A percentile compares a stretch with the other conserved stretches of the same genome.
phyloP scores from a whole-genome alignment of 2,113 vertebrate species.

The Cricetomys ansorgei region DNA sequence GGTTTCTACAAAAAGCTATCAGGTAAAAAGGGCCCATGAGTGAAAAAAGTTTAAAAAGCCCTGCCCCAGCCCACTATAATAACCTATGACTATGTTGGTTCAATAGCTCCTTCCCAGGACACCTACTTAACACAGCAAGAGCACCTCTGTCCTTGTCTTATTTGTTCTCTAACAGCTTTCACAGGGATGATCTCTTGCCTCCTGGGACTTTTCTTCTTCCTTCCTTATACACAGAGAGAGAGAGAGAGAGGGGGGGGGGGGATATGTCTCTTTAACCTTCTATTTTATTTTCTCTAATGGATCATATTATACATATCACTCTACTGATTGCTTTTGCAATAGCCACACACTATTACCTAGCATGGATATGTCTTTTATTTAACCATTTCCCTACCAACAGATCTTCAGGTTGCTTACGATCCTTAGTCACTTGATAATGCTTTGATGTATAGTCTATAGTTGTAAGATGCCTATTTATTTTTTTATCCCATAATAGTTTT shows the following conservation, averaged over 20 bases:
- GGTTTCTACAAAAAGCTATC: neutral
- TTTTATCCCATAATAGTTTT: too few species aligned
- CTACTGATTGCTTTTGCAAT: slow-evolving; percentile 56
- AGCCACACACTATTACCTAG: slow-evolving; percentile 29
- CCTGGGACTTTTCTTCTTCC: neutral
- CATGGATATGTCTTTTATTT: slow-evolving; percentile 59
- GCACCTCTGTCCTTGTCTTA: neutral
- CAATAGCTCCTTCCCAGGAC: neutral
- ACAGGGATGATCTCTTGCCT: neutral
- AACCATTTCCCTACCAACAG: slow-evolving; percentile 48
- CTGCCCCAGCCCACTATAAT: neutral
- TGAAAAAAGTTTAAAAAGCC: neutral
- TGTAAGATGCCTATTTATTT: neutral
- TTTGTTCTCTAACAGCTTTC: neutral
- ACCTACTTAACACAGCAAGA: neutral
- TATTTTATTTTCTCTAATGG: slow-evolving; percentile 58
- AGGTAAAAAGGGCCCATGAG: neutral
- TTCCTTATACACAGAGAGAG: neutral
- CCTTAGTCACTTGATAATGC: slow-evolving; percentile 9
- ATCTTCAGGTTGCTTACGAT: neutral
- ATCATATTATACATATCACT: slow-evolving; percentile 44
- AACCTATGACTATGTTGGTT: neutral
- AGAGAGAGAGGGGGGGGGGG: too few species aligned
- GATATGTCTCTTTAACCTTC: slow-evolving; percentile 56
- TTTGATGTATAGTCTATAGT: neutral